Base-by-base conservation (phyloP, 2,888 invertebrate genomes). In the Diarsia brunnea region DNA sequence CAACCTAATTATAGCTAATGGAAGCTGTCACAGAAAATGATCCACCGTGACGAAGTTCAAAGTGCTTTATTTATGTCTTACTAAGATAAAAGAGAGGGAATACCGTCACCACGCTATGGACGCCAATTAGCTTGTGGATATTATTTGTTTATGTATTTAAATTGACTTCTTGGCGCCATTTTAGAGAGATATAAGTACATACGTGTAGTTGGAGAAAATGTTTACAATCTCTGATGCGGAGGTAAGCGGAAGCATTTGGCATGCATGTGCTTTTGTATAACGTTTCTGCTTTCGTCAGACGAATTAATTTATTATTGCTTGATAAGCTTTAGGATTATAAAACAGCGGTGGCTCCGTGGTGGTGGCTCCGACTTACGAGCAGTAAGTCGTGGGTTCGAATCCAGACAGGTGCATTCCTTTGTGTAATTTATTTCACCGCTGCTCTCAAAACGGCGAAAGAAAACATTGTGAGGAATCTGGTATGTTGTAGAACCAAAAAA, bases 41-140 rank as follows among this genome's bases (percentile, higher is more conserved):
- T 77, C 45, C 67, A 21, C 61, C 78, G 65, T 73, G 81, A 70
- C 78, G 21, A 60, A 84, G 79, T 79, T 86, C 86, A 85, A 86
- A 86, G 82, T 68, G 61, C 31, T 7, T 49, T 85, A 63, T 84
- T 69, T 75, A 66, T 55, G 60, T 63, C 21, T 49, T 16, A 8
- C 43, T 19, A 19, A 75, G 73, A 85, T 83, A 53, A 81, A 85
- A 78, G 69, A 24, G n/a, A 1, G 69, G 78, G 69, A 69, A 64
- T 64, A 12, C 2, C 64, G 49, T 69, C 75, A 66, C 24, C 72
- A n/a, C 69, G 64, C 69, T 1, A 19, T 38, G 49, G 51, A 55
- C 58, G 47, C 69, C 79, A 81, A 84, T 85, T 73, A 75, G 66
- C 47, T 67, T 16, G 47, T 45, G 55, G 21, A 72, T 66, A 63